Percentiles rank a stretch among this genome's conserved stretches.
Evolutionary conservation across 1,140 invertebrate species (phyloP).

Genomic region (Eumaeus atala): DNA sequence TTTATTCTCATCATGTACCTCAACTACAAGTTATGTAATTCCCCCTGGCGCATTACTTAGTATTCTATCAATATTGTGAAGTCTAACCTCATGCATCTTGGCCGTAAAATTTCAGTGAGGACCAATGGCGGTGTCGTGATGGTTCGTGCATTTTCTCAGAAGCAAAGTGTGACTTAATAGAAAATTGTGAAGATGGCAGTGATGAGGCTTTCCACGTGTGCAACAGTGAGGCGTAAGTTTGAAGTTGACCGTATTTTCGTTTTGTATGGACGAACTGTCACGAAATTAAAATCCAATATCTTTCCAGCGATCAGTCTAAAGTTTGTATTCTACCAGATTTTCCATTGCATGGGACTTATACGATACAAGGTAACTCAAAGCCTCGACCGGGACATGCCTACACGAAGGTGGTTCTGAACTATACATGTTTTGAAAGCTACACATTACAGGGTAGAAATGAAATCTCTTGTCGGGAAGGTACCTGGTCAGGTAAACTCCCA

Average conservation of each 20-base stretch:
- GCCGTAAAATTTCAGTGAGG: slow-evolving; percentile 31
- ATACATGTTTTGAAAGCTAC: not conserved
- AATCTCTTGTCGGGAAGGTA: slow-evolving; percentile 1
- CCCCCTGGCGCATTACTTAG: no score
- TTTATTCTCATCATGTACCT: no score
- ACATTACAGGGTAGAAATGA: not conserved
- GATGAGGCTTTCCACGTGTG: slow-evolving; percentile 77
- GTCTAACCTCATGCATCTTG: no score
- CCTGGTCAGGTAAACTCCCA: not conserved
- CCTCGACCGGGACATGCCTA: not conserved
- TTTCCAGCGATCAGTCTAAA: not conserved
- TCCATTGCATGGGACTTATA: not conserved
- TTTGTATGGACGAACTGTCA: no score
- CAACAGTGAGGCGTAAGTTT: slow-evolving; percentile 36
- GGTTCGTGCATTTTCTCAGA: slow-evolving; percentile 77
- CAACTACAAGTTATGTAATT: no score
- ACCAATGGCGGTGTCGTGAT: slow-evolving; percentile 73
- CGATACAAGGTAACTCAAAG: not conserved
- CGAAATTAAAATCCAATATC: no score
- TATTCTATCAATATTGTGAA: no score
- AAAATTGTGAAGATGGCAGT: slow-evolving; percentile 73
- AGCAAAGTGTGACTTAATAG: slow-evolving; percentile 72
- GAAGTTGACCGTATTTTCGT: no score
- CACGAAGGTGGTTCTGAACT: slow-evolving; percentile 1
- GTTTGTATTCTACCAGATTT: not conserved